Evolutionary conservation across 1,140 invertebrate species (phyloP).

Genomic region (Papilio machaon): DNA sequence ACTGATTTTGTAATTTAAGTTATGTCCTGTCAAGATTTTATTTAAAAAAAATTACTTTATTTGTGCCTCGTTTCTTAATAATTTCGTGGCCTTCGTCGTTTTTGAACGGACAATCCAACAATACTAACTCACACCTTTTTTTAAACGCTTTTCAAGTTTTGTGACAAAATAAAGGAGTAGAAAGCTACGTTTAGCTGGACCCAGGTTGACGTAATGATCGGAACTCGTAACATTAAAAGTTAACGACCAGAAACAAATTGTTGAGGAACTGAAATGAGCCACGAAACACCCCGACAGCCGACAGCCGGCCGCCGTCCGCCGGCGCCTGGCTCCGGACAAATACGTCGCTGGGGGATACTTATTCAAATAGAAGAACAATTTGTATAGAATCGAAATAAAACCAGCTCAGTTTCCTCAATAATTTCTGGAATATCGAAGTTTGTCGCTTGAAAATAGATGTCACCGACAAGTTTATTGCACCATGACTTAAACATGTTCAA

Average conservation of each 20-base stretch:
- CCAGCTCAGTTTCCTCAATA: too few relatives aligned
- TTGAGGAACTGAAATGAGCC: background rate
- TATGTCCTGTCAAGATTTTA: too few relatives aligned
- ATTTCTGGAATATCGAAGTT: background rate
- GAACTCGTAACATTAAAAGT: background rate
- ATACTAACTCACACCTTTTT: too few relatives aligned
- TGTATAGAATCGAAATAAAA: background rate
- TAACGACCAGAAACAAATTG: background rate
- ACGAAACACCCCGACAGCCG: background rate
- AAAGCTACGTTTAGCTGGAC: background rate
- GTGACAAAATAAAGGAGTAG: background rate
- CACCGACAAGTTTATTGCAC: too few relatives aligned
- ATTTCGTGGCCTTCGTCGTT: background rate
- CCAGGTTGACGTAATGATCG: background rate
- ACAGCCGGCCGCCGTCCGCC: background rate
- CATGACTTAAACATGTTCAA: too few relatives aligned
- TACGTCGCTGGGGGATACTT: slow-evolving; percentile 1
- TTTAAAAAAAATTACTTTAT: too few relatives aligned
- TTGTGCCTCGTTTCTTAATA: background rate
- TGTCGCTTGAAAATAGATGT: too few relatives aligned
- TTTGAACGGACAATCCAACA: too few relatives aligned
- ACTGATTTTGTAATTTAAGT: too few relatives aligned
- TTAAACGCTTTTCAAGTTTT: background rate
- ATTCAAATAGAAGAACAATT: background rate
- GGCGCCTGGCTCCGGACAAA: background rate